A percentile compares a stretch with the other conserved stretches of the same genome.
Evolutionary conservation across 2,113 vertebrate species (phyloP).

Genomic region (Daboia siamensis): DNA sequence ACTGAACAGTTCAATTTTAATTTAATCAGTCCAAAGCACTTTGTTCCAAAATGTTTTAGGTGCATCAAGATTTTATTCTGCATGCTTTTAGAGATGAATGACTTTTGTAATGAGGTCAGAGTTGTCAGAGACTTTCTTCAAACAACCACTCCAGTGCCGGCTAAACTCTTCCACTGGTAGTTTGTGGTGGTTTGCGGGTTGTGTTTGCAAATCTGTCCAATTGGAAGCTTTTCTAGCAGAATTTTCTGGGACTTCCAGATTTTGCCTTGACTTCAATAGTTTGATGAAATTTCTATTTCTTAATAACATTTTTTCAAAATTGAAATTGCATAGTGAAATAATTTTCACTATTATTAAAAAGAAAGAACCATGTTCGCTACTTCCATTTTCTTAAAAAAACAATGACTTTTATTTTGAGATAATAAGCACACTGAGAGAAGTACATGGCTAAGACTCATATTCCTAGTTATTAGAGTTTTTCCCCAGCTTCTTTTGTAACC

Average conservation of each 20-base stretch:
- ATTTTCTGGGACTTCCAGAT: background rate
- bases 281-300: background rate
- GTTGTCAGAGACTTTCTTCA: background rate
- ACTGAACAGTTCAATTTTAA: background rate
- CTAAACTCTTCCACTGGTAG: background rate
- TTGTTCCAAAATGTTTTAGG: background rate
- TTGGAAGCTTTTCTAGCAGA: background rate
- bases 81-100: background rate
- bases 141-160: background rate
- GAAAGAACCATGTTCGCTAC: background rate
- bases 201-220: background rate
- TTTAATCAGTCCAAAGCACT: background rate
- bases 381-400: background rate
- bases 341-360: background rate
- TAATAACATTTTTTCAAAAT: background rate
- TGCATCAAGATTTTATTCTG: background rate
- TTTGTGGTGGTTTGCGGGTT: background rate
- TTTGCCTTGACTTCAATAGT: background rate
- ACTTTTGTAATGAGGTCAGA: background rate
- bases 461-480: background rate
- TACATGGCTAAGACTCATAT: background rate
- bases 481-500: background rate
- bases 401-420: background rate
- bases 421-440: background rate
- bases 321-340: background rate